Percentiles rank a stretch among this genome's conserved stretches.
Evolutionary conservation across 2,113 vertebrate species (phyloP).

Genomic region (Junco hyemalis): DNA sequence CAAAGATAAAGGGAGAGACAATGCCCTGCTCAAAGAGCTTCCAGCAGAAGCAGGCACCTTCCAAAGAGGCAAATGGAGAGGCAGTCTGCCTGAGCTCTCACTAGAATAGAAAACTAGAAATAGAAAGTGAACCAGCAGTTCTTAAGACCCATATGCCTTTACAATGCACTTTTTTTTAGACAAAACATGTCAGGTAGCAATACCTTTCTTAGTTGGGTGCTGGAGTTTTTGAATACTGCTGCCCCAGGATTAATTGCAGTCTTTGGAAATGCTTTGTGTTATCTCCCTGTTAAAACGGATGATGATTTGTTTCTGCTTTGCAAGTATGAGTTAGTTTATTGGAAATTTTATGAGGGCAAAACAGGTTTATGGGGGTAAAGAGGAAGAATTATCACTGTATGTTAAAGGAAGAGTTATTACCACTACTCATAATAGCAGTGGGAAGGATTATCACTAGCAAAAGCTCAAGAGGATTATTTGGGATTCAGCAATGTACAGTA

Average conservation of each 20-base stretch:
- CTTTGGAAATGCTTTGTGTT: not conserved
- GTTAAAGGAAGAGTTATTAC: conserved; percentile 29
- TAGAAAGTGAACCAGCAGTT: not conserved
- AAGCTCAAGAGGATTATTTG: conserved; percentile 43
- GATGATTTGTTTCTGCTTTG: not conserved
- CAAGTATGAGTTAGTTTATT: not conserved
- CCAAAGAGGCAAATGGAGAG: not conserved
- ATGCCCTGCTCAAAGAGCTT: not conserved
- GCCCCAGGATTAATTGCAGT: conserved; percentile 14
- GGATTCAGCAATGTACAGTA: conserved; percentile 31
- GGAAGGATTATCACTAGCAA: conserved; percentile 28
- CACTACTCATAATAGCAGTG: not conserved
- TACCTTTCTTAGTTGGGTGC: not conserved
- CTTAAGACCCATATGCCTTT: not conserved
- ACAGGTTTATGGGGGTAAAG: not conserved
- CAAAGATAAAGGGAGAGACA: conserved; percentile 50
- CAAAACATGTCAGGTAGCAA: not conserved
- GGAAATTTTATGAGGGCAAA: conserved; percentile 6
- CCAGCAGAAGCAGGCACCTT: not conserved
- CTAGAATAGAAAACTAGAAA: not conserved
- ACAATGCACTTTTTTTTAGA: not conserved
- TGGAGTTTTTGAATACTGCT: not conserved
- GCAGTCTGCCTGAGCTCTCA: not conserved
- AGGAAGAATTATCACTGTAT: conserved; percentile 27
- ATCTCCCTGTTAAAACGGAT: not conserved